These are phyloP conservation scores for Dicentrarchus labrax DNA, from an alignment of 2,113 vertebrate genomes.

Conservation along the genomic window DNA sequence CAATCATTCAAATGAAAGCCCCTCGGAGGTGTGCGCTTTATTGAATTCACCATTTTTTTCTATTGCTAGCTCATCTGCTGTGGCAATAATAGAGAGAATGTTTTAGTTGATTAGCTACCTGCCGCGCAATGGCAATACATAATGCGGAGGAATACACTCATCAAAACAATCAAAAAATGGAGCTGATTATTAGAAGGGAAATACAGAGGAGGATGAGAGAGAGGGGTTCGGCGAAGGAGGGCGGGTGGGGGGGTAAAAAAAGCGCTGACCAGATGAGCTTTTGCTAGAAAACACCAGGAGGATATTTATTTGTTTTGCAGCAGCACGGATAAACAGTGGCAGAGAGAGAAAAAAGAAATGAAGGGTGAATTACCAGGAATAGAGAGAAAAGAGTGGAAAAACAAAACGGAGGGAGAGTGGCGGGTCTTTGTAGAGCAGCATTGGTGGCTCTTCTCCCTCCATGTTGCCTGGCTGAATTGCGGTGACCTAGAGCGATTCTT, in stretches of 20 bases:
- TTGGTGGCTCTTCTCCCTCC: conserved; percentile 58
- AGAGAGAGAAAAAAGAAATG: conserved; percentile 27
- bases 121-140: conserved; percentile 47
- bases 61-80: conserved; percentile 69
- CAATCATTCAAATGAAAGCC: conserved; percentile 78
- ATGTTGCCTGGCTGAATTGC: conserved; percentile 78
- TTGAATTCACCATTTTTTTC: conserved; percentile 75
- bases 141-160: conserved; percentile 69
- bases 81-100: conserved; percentile 78
- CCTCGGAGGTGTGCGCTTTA: conserved; percentile 72
- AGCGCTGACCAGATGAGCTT: conserved; percentile 47
- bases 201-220: conserved; percentile 20
- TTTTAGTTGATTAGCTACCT: conserved; percentile 82
- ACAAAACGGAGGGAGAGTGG: conserved; percentile 22
- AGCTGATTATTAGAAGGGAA: conserved; percentile 74
- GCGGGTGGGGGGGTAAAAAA: neutral
- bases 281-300: conserved; percentile 35
- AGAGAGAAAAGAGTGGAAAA: conserved; percentile 39
- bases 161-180: conserved; percentile 64
- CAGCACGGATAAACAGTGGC: conserved; percentile 31
- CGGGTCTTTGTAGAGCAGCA: conserved; percentile 30
- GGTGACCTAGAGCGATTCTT: conserved; percentile 87
- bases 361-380: conserved; percentile 46
- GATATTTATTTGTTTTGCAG: conserved; percentile 52
- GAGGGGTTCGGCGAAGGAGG: neutral